Conservation (phyloP, 2,888 invertebrate species). For the Lissonota sp. region DNA sequence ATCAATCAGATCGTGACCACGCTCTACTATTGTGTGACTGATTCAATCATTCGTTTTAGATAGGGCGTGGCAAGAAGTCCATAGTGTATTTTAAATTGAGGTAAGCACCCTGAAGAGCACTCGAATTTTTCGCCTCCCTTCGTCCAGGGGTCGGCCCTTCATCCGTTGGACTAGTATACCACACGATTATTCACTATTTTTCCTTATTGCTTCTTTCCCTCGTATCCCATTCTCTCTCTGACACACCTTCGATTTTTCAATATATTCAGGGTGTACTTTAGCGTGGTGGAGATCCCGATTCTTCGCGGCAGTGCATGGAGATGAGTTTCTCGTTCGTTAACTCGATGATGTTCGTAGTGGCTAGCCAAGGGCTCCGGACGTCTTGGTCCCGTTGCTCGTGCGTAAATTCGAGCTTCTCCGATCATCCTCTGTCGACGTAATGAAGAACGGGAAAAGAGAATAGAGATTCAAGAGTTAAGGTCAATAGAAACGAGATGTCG, state of each 20-base stretch:
- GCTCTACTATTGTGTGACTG: conserved; percentile 50
- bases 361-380: conserved; percentile 84
- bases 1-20: conserved; percentile 20
- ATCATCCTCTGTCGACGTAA: conserved; percentile 85
- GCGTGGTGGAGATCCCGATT: conserved; percentile 60
- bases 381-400: conserved; percentile 86
- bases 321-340: conserved; percentile 50
- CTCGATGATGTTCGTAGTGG: conserved; percentile 68
- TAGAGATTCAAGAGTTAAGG: neutral
- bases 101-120: conserved; percentile 25
- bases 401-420: conserved; percentile 86
- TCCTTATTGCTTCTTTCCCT: neutral
- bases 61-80: conserved; percentile 18
- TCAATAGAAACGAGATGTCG: neutral
- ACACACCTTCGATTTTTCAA: conserved; percentile 18
- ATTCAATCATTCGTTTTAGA: conserved; percentile 67
- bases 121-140: conserved; percentile 19
- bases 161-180: no score
- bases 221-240: conserved; percentile 1
- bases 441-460: conserved; percentile 68
- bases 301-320: conserved; percentile 78
- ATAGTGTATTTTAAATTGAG: neutral
- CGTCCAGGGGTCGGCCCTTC: conserved; percentile 11
- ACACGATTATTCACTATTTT: conserved; percentile 22
- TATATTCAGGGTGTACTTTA: conserved; percentile 33